These are phyloP conservation scores for Cephus sareptanus DNA, from an alignment of 2,888 invertebrate species.

Conservation along the genomic window DNA sequence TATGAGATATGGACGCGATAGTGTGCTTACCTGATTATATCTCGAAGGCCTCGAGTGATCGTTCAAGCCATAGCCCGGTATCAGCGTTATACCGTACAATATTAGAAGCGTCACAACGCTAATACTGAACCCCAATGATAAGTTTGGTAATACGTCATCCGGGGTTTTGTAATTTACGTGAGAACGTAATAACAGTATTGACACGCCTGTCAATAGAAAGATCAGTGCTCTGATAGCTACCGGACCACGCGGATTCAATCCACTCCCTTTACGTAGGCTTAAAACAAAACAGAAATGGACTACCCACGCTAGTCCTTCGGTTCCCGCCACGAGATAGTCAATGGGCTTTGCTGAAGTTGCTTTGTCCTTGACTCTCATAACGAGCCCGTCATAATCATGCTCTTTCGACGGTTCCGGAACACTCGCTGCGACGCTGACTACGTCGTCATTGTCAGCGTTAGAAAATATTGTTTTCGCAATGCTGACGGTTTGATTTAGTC, in stretches of 20 bases:
- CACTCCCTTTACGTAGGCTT: slow-evolving; percentile 74
- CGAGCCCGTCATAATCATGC: not conserved
- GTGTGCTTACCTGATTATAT: slow-evolving; percentile 68
- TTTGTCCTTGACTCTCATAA: slow-evolving; percentile 51
- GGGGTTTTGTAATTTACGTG: slow-evolving; percentile 64
- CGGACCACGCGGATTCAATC: slow-evolving; percentile 80
- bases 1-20: slow-evolving; percentile 19
- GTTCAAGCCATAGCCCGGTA: slow-evolving; percentile 70
- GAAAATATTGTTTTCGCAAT: slow-evolving; percentile 14
- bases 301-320: slow-evolving; percentile 83
- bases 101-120: slow-evolving; percentile 74
- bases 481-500: slow-evolving; percentile 32
- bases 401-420: not conserved
- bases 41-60: slow-evolving; percentile 61
- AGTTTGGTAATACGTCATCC: slow-evolving; percentile 56
- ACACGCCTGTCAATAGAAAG: slow-evolving; percentile 75
- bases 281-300: slow-evolving; percentile 82
- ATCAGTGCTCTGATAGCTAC: slow-evolving; percentile 73
- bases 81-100: slow-evolving; percentile 77
- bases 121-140: slow-evolving; percentile 73
- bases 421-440: not conserved
- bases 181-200: slow-evolving; percentile 71
- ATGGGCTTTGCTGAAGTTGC: slow-evolving; percentile 70
- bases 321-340: slow-evolving; percentile 78
- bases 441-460: not conserved